Evolutionary conservation across 2,113 vertebrate genomes (phyloP).

Genomic region (Notiomystis cincta): DNA sequence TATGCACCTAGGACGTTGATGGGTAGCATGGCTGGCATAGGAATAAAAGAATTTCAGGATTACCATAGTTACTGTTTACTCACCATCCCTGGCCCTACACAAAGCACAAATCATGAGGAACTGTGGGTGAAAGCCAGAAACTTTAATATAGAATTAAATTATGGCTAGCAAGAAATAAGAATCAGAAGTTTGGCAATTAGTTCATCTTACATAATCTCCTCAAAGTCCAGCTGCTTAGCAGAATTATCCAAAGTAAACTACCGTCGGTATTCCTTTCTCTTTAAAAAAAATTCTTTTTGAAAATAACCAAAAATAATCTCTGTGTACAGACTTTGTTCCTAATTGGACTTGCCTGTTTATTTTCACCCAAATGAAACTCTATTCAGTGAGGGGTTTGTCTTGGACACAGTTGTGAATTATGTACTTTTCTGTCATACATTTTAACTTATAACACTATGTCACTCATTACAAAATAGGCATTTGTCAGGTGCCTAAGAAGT

Average conservation of each 20-base stretch:
- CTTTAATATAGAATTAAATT: slow-evolving; percentile 9
- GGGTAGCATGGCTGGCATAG: not conserved
- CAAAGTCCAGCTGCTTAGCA: slow-evolving; percentile 30
- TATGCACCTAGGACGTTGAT: not conserved
- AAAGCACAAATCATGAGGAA: not conserved
- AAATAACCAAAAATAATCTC: not conserved
- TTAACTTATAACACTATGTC: not conserved
- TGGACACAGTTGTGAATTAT: not conserved
- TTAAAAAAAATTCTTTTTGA: not conserved
- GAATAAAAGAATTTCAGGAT: not conserved
- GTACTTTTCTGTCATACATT: not conserved
- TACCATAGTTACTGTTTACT: slow-evolving; percentile 22
- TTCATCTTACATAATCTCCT: slow-evolving; percentile 16
- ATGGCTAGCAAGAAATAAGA: not conserved
- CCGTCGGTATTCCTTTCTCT: not conserved
- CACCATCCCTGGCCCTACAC: not conserved
- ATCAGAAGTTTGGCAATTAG: slow-evolving; percentile 38
- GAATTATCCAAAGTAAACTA: slow-evolving; percentile 40
- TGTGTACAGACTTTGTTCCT: not conserved
- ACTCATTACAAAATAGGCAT: not conserved
- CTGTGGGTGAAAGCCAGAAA: not conserved
- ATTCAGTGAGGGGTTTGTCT: not conserved
- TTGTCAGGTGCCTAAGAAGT: not conserved
- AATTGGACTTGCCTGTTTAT: not conserved
- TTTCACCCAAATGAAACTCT: not conserved